phyloP scores from a whole-genome alignment of 2,113 vertebrate species.

The Pyxicephalus adspersus region DNA sequence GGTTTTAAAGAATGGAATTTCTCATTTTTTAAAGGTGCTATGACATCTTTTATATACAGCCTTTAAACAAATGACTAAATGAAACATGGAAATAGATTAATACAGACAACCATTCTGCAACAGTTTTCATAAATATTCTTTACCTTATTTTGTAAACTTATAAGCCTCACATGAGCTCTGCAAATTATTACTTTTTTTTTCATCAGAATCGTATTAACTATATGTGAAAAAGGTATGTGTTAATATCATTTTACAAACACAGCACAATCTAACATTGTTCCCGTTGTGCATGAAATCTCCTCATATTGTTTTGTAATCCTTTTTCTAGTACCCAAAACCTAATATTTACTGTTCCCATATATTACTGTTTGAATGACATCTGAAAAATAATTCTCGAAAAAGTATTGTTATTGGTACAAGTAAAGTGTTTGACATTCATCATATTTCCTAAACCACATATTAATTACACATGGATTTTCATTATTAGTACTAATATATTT shows the following conservation, averaged over 20 bases:
- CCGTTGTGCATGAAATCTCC: conserved; percentile 6
- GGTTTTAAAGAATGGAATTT: no score
- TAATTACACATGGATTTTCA: conserved; percentile 11
- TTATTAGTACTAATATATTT: conserved; percentile 8
- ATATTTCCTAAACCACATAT: conserved; percentile 7
- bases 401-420: conserved; percentile 29
- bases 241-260: background rate
- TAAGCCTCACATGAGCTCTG: no score
- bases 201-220: no score
- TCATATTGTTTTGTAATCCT: conserved; percentile 37
- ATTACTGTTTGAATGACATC: conserved; percentile 1
- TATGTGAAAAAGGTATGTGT: background rate
- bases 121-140: no score
- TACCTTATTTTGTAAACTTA: no score
- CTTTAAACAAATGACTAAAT: no score
- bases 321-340: background rate
- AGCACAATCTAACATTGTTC: background rate
- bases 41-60: no score
- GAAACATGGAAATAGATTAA: no score
- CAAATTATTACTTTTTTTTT: no score
- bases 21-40: no score
- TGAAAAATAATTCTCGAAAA: conserved; percentile 21
- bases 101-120: no score
- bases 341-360: conserved; percentile 4
- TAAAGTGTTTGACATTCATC: background rate